phyloP scores from a whole-genome alignment of 2,113 vertebrate genomes.

The Sardina pilchardus region DNA sequence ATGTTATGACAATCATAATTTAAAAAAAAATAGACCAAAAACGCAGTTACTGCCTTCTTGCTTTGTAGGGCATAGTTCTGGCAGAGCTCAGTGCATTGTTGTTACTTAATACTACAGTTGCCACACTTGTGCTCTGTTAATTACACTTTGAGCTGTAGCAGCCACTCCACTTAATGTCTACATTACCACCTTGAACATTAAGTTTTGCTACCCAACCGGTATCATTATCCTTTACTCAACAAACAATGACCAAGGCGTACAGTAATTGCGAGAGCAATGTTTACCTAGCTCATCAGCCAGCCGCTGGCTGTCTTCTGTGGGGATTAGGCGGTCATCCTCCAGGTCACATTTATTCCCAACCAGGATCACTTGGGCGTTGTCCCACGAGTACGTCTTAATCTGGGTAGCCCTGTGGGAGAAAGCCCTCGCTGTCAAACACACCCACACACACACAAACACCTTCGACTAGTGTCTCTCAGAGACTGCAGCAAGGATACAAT shows the following conservation, averaged over 20 bases:
- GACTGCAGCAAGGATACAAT: neutral
- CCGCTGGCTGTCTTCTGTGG: conserved; percentile 76
- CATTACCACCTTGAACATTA: too few relatives aligned
- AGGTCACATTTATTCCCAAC: conserved; percentile 84
- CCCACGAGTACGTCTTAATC: conserved; percentile 86
- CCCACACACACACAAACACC: neutral
- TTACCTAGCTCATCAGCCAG: conserved; percentile 79
- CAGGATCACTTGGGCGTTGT: conserved; percentile 83
- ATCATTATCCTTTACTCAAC: neutral
- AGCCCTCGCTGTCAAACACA: neutral
- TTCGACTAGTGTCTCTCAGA: neutral
- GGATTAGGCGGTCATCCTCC: conserved; percentile 79
- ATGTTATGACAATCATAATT: too few relatives aligned
- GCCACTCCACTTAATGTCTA: too few relatives aligned
- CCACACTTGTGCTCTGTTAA: too few relatives aligned
- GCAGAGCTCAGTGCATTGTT: neutral
- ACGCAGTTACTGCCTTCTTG: too few relatives aligned
- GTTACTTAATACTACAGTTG: neutral
- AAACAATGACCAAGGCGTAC: neutral
- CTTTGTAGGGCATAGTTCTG: too few relatives aligned
- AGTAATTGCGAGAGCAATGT: neutral
- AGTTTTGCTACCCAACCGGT: too few relatives aligned
- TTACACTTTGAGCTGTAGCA: too few relatives aligned
- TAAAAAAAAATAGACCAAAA: too few relatives aligned
- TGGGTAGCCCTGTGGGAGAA: conserved; percentile 77